A percentile compares a stretch with the other conserved stretches of the same genome.
Conservation (phyloP, 2,888 invertebrate species). For the Sturmia bella region DNA sequence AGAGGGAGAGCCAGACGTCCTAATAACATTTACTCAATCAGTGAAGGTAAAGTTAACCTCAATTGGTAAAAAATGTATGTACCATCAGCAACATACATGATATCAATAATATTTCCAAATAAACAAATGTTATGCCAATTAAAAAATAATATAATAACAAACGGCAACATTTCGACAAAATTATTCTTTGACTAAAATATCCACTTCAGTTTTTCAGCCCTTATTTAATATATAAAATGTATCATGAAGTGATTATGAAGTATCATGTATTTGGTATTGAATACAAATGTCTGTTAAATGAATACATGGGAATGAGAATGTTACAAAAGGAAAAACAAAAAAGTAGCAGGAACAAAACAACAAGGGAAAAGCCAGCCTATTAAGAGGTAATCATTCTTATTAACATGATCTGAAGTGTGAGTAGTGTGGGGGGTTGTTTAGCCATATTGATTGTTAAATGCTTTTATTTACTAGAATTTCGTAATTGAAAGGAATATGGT, state of each 20-base stretch:
- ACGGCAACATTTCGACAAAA: neutral
- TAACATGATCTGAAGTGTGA: slow-evolving; percentile 45
- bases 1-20: slow-evolving; percentile 36
- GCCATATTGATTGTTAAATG: neutral
- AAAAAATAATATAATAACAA: neutral
- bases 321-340: slow-evolving; percentile 42
- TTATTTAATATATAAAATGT: neutral
- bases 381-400: slow-evolving; percentile 6
- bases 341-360: slow-evolving; percentile 12
- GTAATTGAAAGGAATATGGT: slow-evolving; percentile 13
- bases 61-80: slow-evolving; percentile 15
- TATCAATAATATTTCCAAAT: neutral
- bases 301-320: slow-evolving; percentile 58
- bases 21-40: slow-evolving; percentile 37
- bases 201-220: neutral
- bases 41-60: slow-evolving; percentile 56
- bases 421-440: slow-evolving; percentile 57
- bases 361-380: slow-evolving; percentile 31
- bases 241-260: slow-evolving; percentile 39
- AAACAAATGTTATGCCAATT: neutral
- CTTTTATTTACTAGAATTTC: slow-evolving; percentile 5
- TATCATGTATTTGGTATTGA: slow-evolving; percentile 54
- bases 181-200: neutral
- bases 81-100: slow-evolving; percentile 56
- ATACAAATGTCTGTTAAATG: neutral